Conservation (phyloP, 2,797 vertebrate genomes). For the Holocentrus rufus region DNA sequence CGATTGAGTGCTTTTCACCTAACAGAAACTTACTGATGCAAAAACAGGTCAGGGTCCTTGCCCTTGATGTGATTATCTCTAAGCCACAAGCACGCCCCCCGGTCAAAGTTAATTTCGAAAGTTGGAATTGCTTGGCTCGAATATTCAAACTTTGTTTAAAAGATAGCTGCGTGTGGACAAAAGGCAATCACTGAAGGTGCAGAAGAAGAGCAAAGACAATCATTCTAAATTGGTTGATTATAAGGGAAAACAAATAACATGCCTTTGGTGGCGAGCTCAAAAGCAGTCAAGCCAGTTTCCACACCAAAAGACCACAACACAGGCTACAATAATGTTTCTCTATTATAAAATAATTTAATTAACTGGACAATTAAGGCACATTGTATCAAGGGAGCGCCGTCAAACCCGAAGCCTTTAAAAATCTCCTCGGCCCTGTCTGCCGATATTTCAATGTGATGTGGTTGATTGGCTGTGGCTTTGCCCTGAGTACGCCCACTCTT, state of each 20-base stretch:
- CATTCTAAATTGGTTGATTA: slow-evolving; percentile 41
- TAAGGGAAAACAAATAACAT: slow-evolving; percentile 36
- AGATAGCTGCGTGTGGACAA: slow-evolving; percentile 53
- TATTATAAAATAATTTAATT: slow-evolving; percentile 17
- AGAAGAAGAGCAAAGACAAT: slow-evolving; percentile 48
- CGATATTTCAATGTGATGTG: background rate
- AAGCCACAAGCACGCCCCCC: slow-evolving; percentile 68
- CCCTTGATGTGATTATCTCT: slow-evolving; percentile 81
- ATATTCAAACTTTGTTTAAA: slow-evolving; percentile 80
- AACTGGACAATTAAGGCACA: slow-evolving; percentile 7
- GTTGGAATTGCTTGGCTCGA: slow-evolving; percentile 69
- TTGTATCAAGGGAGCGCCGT: background rate
- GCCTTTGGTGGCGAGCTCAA: slow-evolving; percentile 23
- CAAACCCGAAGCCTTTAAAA: slow-evolving; percentile 12
- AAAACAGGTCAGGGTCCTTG: slow-evolving; percentile 76
- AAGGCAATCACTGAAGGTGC: slow-evolving; percentile 54
- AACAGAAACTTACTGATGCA: slow-evolving; percentile 78
- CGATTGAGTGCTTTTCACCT: slow-evolving; percentile 73
- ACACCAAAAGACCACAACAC: slow-evolving; percentile 7
- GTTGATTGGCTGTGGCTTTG: background rate
- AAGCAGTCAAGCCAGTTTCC: background rate
- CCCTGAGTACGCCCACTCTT: background rate
- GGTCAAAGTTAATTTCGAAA: slow-evolving; percentile 83
- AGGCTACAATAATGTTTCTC: background rate
- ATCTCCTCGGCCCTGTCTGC: slow-evolving; percentile 7